Evolutionary conservation across 2,797 vertebrate genomes (phyloP).

Genomic region (Chaetodon trifasciatus): DNA sequence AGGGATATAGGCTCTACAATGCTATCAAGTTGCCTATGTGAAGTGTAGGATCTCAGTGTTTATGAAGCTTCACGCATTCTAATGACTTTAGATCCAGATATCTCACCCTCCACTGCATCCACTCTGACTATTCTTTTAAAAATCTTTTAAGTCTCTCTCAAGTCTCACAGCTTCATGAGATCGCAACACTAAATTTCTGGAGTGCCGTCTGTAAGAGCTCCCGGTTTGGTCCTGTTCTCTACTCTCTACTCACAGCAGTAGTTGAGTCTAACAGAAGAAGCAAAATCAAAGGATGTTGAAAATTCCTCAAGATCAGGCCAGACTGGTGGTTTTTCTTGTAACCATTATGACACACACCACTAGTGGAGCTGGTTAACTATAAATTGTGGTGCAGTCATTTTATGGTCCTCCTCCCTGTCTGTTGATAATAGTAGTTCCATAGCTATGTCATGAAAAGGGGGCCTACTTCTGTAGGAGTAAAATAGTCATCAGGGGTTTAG

Average conservation of each 20-base stretch:
- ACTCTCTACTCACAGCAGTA: constrained; percentile 18
- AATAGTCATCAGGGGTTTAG: constrained; percentile 64
- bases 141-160: neutral
- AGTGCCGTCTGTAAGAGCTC: neutral
- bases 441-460: constrained; percentile 63
- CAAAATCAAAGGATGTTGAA: constrained; percentile 50
- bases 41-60: constrained; percentile 4
- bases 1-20: neutral
- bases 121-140: neutral
- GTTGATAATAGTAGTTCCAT: constrained; percentile 63
- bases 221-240: neutral
- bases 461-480: constrained; percentile 56
- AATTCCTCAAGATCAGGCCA: constrained; percentile 54
- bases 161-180: neutral
- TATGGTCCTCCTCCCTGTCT: constrained; percentile 58
- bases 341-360: constrained; percentile 59
- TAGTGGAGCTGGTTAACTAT: constrained; percentile 65
- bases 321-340: constrained; percentile 50
- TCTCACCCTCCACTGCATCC: neutral
- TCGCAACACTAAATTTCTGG: neutral
- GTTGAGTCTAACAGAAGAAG: constrained; percentile 37
- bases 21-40: neutral
- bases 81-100: neutral
- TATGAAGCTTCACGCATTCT: neutral
- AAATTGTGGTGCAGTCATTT: constrained; percentile 66